Conservation (phyloP, 1,140 invertebrate species). For the Euborellia annulipes region DNA sequence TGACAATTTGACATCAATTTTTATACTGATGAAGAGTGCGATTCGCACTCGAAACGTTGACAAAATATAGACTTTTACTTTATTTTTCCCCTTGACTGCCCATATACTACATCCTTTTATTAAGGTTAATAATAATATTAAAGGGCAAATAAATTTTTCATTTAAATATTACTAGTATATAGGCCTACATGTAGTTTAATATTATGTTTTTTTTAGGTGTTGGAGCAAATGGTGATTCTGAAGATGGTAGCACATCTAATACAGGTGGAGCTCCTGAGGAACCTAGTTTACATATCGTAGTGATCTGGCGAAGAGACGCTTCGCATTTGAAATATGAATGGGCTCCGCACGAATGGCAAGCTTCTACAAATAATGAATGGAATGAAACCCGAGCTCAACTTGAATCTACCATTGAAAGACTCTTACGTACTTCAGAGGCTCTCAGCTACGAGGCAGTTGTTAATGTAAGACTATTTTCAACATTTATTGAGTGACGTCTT, state of each 20-base stretch:
- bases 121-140: too few relatives aligned
- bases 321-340: constrained; percentile 83
- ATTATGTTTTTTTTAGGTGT: constrained; percentile 20
- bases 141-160: too few relatives aligned
- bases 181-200: constrained; percentile 1
- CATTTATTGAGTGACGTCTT: too few relatives aligned
- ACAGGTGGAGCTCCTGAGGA: constrained; percentile 32
- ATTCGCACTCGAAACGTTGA: too few relatives aligned
- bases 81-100: too few relatives aligned
- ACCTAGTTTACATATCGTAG: constrained; percentile 55
- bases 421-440: constrained; percentile 50
- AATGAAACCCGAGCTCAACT: constrained; percentile 58
- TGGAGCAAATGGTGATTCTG: constrained; percentile 5
- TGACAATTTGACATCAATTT: too few relatives aligned
- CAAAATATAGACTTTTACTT: too few relatives aligned
- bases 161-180: constrained; percentile 9
- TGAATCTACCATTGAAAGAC: constrained; percentile 50
- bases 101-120: too few relatives aligned
- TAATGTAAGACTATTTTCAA: too few relatives aligned
- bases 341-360: constrained; percentile 32
- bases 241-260: constrained; percentile 25
- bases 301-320: constrained; percentile 76
- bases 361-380: constrained; percentile 32
- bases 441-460: constrained; percentile 28
- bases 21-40: too few relatives aligned